Percentiles rank a stretch among this genome's conserved stretches.
Evolutionary conservation across 2,113 vertebrate genomes (phyloP).

Genomic region (Lepisosteus osseus): DNA sequence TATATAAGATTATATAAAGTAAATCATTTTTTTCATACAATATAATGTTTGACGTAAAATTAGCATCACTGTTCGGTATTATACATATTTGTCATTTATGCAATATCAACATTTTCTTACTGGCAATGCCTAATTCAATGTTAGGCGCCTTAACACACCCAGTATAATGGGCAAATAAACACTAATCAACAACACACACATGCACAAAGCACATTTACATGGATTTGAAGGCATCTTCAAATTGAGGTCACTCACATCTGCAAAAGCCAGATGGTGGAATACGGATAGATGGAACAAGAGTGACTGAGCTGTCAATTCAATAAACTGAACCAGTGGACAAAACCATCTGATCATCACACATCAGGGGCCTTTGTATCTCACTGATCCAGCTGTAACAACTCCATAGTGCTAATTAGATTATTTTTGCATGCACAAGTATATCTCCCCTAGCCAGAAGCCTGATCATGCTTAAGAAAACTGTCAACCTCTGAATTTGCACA

Average conservation of each 20-base stretch:
- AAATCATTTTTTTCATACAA: too few species aligned
- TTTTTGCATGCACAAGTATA: slow-evolving; percentile 28
- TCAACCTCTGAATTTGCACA: slow-evolving; percentile 12
- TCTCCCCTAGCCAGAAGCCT: slow-evolving; percentile 30
- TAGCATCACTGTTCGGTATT: too few species aligned
- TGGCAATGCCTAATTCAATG: too few species aligned
- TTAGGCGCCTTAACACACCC: too few species aligned
- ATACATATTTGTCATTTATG: too few species aligned
- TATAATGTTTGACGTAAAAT: too few species aligned
- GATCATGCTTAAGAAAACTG: slow-evolving; percentile 20
- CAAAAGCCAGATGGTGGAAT: slow-evolving; percentile 35
- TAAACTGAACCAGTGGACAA: slow-evolving; percentile 22
- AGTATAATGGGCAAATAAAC: too few species aligned
- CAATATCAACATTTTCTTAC: too few species aligned
- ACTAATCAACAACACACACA: too few species aligned
- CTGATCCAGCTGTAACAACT: slow-evolving; percentile 33
- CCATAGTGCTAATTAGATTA: slow-evolving; percentile 39
- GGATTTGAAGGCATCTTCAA: neutral
- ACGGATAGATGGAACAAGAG: slow-evolving; percentile 18
- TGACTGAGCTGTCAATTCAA: slow-evolving; percentile 29
- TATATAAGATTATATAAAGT: too few species aligned
- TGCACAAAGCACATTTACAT: too few species aligned
- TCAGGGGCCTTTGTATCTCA: slow-evolving; percentile 16
- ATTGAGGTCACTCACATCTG: slow-evolving; percentile 32
- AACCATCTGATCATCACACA: slow-evolving; percentile 23